Evolutionary conservation across 2,113 vertebrate species (phyloP).

Genomic region (Micronisus gabar): DNA sequence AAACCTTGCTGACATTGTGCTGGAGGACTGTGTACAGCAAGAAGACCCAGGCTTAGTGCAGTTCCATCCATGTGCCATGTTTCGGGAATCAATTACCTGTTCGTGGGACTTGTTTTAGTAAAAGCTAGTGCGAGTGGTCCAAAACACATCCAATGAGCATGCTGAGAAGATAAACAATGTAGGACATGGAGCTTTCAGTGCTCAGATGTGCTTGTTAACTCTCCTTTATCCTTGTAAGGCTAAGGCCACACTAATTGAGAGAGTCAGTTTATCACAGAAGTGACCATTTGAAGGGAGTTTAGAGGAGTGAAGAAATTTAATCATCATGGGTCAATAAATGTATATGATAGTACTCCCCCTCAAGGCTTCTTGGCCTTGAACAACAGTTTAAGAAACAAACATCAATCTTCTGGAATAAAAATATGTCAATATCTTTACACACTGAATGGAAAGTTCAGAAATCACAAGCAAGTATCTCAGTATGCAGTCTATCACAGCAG

Average conservation of each 20-base stretch:
- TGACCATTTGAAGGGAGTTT: neutral
- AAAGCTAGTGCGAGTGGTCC: neutral
- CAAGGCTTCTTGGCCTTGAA: neutral
- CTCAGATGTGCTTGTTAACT: neutral
- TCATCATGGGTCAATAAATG: neutral
- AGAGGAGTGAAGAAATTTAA: neutral
- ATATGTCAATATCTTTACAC: neutral
- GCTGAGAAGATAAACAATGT: neutral
- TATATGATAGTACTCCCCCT: neutral
- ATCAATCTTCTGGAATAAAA: neutral
- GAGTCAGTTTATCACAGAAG: neutral
- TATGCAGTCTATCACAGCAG: neutral
- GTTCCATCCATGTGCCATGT: fast-evolving
- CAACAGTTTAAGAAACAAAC: neutral
- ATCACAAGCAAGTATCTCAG: neutral
- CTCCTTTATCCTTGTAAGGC: neutral
- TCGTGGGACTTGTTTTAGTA: neutral
- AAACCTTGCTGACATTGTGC: neutral
- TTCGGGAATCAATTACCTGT: neutral
- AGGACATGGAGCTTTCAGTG: neutral
- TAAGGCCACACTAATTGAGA: neutral
- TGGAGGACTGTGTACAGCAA: neutral
- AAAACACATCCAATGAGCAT: neutral
- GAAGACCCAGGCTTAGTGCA: neutral
- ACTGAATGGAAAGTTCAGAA: neutral